Evolutionary conservation across 2,113 vertebrate genomes (phyloP).

Genomic region (Ailurus styani): DNA sequence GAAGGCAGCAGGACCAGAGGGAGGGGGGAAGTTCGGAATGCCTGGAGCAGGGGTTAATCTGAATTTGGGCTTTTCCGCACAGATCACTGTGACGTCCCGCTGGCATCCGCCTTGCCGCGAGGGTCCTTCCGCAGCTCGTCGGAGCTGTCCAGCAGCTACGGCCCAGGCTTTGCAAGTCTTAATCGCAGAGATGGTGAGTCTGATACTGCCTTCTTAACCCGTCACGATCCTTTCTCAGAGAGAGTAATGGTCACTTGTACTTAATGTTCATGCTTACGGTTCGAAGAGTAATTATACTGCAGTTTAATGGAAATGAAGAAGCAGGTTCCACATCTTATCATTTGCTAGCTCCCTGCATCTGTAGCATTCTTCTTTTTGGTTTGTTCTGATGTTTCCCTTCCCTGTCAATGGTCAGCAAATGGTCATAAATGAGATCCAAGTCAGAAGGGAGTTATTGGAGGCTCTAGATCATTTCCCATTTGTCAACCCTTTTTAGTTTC

Average conservation of each 20-base stretch:
- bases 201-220: background rate
- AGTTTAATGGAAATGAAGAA: background rate
- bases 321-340: background rate
- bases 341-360: background rate
- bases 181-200: slow-evolving; percentile 92
- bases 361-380: background rate
- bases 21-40: background rate
- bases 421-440: background rate
- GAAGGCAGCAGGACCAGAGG: background rate
- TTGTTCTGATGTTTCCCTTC: background rate
- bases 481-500: background rate
- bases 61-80: slow-evolving; percentile 24
- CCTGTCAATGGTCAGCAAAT: background rate
- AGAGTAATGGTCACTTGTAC: background rate
- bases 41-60: background rate
- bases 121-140: slow-evolving; percentile 92
- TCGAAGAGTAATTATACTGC: background rate
- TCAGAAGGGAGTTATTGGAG: background rate
- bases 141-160: slow-evolving; percentile 88
- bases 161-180: slow-evolving; percentile 90
- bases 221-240: background rate
- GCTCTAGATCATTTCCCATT: background rate
- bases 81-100: slow-evolving; percentile 91
- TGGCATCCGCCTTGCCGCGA: slow-evolving; percentile 86
- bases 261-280: background rate